Conservation (phyloP, 2,888 invertebrate species). For the Gibbula magus region DNA sequence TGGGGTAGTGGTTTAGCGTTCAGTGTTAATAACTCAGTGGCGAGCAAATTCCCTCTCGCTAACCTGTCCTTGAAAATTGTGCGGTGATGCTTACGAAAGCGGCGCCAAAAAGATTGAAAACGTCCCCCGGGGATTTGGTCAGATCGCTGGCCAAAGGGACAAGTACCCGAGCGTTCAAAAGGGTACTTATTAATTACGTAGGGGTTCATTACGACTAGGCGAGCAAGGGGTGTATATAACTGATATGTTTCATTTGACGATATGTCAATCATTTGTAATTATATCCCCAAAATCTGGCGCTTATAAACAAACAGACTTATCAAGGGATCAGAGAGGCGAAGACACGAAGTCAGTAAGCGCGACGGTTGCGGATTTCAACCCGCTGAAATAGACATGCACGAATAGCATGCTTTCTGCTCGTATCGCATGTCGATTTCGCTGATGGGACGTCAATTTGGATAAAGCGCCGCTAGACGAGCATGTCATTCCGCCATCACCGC, state of each 20-base stretch:
- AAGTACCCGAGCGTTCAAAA: not conserved
- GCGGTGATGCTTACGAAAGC: not conserved
- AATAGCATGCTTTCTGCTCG: not conserved
- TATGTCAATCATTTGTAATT: conserved; percentile 17
- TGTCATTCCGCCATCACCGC: not conserved
- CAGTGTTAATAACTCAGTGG: not conserved
- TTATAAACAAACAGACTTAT: conserved; percentile 14
- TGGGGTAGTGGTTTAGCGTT: not conserved
- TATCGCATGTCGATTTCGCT: conserved; percentile 12
- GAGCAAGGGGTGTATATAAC: not conserved
- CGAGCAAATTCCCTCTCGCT: not conserved
- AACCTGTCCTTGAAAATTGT: conserved; percentile 2
- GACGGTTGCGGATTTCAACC: not conserved
- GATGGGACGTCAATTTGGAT: conserved; percentile 17
- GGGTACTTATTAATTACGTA: conserved; percentile 18
- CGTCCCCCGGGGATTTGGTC: not conserved
- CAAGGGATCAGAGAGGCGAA: not conserved
- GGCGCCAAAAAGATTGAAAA: not conserved
- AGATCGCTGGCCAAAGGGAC: not conserved
- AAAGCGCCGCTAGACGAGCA: not conserved
- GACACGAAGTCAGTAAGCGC: not conserved
- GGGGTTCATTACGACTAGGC: not conserved
- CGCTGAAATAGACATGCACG: not conserved
- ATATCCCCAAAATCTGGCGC: conserved; percentile 10
- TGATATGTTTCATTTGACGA: conserved; percentile 5